Evolutionary conservation across 2,888 invertebrate genomes (phyloP).

Genomic region (Polylopha cassiicola): DNA sequence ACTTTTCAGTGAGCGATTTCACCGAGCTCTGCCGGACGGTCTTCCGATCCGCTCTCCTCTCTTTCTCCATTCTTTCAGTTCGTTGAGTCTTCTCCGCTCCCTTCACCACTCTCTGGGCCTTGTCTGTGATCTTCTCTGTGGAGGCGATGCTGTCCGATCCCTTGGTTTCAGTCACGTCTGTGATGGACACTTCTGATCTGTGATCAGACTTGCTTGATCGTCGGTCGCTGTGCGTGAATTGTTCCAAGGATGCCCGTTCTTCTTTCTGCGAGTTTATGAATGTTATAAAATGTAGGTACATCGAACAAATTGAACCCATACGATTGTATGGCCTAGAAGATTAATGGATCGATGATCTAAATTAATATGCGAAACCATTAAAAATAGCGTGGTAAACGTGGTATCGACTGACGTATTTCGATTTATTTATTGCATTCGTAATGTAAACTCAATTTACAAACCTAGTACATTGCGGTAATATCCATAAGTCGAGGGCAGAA

Average conservation of each 20-base stretch:
- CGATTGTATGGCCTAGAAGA: neutral
- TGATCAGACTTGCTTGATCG: too few relatives aligned
- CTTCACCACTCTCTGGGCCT: conserved; percentile 4
- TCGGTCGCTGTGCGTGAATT: conserved; percentile 62
- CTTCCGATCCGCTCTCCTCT: conserved; percentile 55
- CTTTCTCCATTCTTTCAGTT: conserved; percentile 31
- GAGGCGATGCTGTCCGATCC: conserved; percentile 27
- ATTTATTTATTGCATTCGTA: too few relatives aligned
- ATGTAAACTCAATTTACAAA: too few relatives aligned
- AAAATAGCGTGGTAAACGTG: too few relatives aligned
- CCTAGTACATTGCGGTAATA: too few relatives aligned
- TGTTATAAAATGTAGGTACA: conserved; percentile 11
- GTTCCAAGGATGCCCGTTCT: conserved; percentile 59
- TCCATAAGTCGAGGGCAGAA: too few relatives aligned
- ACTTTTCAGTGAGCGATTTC: conserved; percentile 87
- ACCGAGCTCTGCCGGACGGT: conserved; percentile 83
- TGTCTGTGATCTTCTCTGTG: conserved; percentile 9
- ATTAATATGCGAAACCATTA: too few relatives aligned
- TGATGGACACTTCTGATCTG: too few relatives aligned
- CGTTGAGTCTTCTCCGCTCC: too few relatives aligned
- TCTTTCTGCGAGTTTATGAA: conserved; percentile 45
- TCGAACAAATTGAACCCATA: conserved; percentile 9
- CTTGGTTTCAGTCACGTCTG: conserved; percentile 6
- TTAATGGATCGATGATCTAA: conserved; percentile 2
- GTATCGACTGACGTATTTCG: neutral